A percentile compares a stretch with the other conserved stretches of the same genome.
These are phyloP conservation scores for Pangasius sanitwongsei DNA, from an alignment of 2,797 vertebrate species.

Conservation along the genomic window DNA sequence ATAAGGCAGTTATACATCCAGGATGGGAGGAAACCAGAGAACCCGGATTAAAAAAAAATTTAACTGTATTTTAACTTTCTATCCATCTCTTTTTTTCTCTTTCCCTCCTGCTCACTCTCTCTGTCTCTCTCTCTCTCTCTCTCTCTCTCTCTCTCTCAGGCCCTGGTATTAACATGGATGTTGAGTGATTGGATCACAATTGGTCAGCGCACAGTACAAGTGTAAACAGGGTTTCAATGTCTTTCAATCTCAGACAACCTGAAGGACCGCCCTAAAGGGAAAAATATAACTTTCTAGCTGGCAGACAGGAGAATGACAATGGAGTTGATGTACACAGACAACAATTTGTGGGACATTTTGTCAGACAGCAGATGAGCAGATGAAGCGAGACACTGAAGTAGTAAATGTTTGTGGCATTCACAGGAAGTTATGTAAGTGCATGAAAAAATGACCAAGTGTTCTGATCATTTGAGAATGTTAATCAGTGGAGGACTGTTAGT, in stretches of 20 bases:
- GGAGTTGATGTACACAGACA: neutral
- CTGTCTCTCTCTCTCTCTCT: neutral
- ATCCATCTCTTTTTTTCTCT: neutral
- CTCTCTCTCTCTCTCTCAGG: too few species aligned
- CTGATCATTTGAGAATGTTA: neutral
- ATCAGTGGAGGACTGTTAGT: neutral
- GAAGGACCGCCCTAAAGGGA: neutral
- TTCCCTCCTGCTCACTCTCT: neutral
- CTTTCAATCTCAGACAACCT: neutral
- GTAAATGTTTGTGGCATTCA: neutral
- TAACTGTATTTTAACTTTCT: neutral
- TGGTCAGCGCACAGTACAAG: neutral
- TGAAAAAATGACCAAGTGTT: neutral
- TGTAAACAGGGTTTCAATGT: neutral
- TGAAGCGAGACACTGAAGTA: neutral
- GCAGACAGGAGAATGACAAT: neutral
- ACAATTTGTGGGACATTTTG: neutral
- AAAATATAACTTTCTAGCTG: neutral
- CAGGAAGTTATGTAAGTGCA: neutral
- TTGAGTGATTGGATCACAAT: neutral
- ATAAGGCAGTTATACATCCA: too few species aligned
- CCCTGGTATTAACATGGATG: neutral
- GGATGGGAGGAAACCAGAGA: neutral
- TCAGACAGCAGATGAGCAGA: neutral
- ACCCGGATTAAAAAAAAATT: neutral